These are phyloP conservation scores for Helostoma temminkii DNA, from an alignment of 2,797 vertebrate genomes.

Conservation along the genomic window DNA sequence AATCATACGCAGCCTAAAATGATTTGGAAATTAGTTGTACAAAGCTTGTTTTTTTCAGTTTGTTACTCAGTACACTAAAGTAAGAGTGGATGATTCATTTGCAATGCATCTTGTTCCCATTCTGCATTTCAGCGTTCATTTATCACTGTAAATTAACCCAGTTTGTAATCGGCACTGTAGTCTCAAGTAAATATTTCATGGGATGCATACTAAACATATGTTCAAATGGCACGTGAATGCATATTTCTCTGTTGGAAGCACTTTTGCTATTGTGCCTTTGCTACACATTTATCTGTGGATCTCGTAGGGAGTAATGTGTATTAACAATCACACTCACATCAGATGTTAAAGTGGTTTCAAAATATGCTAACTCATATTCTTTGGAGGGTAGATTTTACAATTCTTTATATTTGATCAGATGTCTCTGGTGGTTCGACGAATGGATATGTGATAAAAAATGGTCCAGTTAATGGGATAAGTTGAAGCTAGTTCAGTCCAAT, in stretches of 20 bases:
- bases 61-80: constrained; percentile 4
- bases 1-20: constrained; percentile 31
- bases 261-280: not conserved
- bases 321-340: not conserved
- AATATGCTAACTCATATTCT: not conserved
- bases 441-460: constrained; percentile 25
- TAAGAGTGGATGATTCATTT: constrained; percentile 19
- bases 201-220: constrained; percentile 19
- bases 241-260: constrained; percentile 4
- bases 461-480: constrained; percentile 26
- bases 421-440: not conserved
- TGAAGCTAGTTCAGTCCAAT: not conserved
- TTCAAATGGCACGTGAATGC: constrained; percentile 20
- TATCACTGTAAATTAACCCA: constrained; percentile 11
- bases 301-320: too few species aligned
- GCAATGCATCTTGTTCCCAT: constrained; percentile 10
- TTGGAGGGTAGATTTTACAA: not conserved
- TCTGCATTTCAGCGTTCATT: constrained; percentile 16
- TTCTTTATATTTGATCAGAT: constrained; percentile 15
- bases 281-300: too few species aligned
- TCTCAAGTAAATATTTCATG: constrained; percentile 40
- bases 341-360: not conserved
- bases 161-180: constrained; percentile 1
- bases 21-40: constrained; percentile 12
- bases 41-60: constrained; percentile 14